A percentile compares a stretch with the other conserved stretches of the same genome.
Evolutionary conservation across 2,888 invertebrate genomes (phyloP).

Genomic region (Drosophila engyochracea): DNA sequence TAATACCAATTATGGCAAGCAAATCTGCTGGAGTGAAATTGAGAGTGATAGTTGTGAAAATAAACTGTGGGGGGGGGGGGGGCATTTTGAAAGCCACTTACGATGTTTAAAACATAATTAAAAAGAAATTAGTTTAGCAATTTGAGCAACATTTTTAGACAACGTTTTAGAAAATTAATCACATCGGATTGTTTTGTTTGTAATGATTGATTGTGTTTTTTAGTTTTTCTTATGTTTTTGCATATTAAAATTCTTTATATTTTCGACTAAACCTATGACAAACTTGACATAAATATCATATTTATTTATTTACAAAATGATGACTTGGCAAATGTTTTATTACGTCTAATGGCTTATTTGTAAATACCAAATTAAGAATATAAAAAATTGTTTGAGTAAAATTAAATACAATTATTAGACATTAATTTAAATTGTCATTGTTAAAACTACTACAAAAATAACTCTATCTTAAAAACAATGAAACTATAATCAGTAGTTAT

Average conservation of each 20-base stretch:
- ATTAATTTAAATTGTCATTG: no score
- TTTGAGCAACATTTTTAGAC: background rate
- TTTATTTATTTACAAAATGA: background rate
- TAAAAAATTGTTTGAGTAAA: background rate
- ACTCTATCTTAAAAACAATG: background rate
- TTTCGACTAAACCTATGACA: background rate
- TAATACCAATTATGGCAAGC: conserved; percentile 3
- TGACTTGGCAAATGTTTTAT: background rate
- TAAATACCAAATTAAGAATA: background rate
- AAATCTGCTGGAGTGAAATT: conserved; percentile 1
- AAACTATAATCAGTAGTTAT: background rate
- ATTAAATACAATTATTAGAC: background rate
- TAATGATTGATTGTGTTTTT: background rate
- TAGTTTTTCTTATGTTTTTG: background rate
- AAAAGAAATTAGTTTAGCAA: background rate
- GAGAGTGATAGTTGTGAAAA: conserved; percentile 5
- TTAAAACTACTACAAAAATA: background rate
- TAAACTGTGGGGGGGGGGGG: background rate
- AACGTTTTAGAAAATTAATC: background rate
- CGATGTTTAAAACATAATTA: background rate
- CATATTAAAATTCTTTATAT: background rate
- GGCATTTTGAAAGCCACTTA: background rate
- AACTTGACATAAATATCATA: background rate
- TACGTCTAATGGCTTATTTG: background rate
- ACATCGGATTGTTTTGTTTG: background rate